Conservation (phyloP, 1,140 invertebrate species). For the Drosophila melanogaster region Release_6_plus_ISO1_MT NT_033779.5:14717501-14718000, state of each 20-base stretch:
- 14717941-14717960: constrained; percentile 74
- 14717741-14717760: constrained; percentile 59
- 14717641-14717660: constrained; percentile 27
- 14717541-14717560: constrained; percentile 7
- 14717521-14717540: constrained; percentile 70
- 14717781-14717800: not conserved
- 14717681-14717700: constrained; percentile 55
- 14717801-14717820: constrained; percentile 52
- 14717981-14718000: constrained; percentile 36
- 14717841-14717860: constrained; percentile 22
- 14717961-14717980: constrained; percentile 15
- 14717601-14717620: constrained; percentile 78
- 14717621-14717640: constrained; percentile 56
- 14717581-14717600: constrained; percentile 82
- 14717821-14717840: constrained; percentile 28
- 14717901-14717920: constrained; percentile 73
- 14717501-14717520: constrained; percentile 82
- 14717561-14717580: constrained; percentile 36
- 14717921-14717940: constrained; percentile 74
- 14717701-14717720: constrained; percentile 58
- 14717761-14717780: constrained; percentile 34
- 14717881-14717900: constrained; percentile 70
- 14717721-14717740: constrained; percentile 72
- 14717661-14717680: constrained; percentile 71
- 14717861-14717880: constrained; percentile 48